Evolutionary conservation across 2,113 vertebrate genomes (phyloP), one percentile per base, ranked within the genome.

Genomic region (Ploceus nigricollis): DNA sequence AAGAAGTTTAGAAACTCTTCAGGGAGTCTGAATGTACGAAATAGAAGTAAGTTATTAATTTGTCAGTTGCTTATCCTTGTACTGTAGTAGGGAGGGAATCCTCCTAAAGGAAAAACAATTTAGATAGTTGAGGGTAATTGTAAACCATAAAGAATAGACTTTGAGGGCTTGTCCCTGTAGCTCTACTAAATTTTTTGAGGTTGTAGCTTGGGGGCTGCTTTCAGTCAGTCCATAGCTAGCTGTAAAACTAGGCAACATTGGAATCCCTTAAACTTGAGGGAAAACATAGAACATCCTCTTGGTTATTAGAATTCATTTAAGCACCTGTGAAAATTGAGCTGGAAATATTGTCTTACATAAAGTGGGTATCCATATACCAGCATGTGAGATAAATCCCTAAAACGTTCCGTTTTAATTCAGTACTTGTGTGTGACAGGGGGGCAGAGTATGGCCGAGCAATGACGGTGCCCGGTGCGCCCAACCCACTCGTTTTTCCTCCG

Each of bases 291-390:
- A 45, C 4, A 3, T 25, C 31, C 7, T 13, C 10, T 27, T 4
- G 28, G 23, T 9, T 75, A 11, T 7, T 48, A 15, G 20, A 12
- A 3, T 37, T 69, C 12, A 27, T n/a, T 18, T 42, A 10, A 42
- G 7, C 7, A 54, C 2, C 2, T 78, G 17, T 23, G 48, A 44
- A 71, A 56, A 35, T 5, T 27, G 17, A 61, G 3, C 16, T 70
- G 24, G 7, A 68, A 40, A 21, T 17, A 12, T 8, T 24, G 5
- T 19, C 10, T 10, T 25, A 5, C 3, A 1, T n/a, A 6, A 33
- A 2, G 5, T 2, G 5, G 16, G 4, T 2, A 13, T 48, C 13
- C 1, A 1, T 40, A 0, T 7, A 16, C 24, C 24, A 50, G 47
- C 3, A 0, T 18, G 1, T 33, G 13, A 24, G 70, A 23, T 21